Conservation (phyloP, 2,888 invertebrate species). For the Drosophila conformis region DNA sequence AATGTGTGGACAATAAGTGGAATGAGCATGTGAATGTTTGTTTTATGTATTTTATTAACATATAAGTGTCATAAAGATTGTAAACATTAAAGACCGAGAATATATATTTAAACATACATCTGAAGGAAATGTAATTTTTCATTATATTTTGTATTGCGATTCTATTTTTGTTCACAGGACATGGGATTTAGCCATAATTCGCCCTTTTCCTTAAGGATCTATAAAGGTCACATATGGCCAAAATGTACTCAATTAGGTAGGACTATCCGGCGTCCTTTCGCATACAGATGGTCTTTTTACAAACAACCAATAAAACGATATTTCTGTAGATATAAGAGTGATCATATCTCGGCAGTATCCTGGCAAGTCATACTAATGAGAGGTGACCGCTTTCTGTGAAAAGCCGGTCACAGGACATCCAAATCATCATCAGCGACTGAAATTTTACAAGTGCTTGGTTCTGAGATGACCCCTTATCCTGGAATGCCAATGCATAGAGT, state of each 20-base stretch:
- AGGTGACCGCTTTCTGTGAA: too few relatives aligned
- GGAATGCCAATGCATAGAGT: too few relatives aligned
- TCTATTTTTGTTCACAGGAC: neutral
- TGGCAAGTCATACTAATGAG: neutral
- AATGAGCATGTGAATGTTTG: slow-evolving; percentile 55
- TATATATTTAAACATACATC: slow-evolving; percentile 47
- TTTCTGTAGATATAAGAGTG: neutral
- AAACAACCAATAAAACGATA: neutral
- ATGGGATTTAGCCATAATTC: too few relatives aligned
- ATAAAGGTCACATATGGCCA: neutral
- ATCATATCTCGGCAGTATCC: neutral
- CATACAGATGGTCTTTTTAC: neutral
- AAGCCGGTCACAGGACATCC: neutral
- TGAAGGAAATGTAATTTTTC: slow-evolving; percentile 17
- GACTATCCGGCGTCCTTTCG: neutral
- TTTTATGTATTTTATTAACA: slow-evolving; percentile 52
- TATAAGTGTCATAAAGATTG: slow-evolving; percentile 57
- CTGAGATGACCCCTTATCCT: neutral
- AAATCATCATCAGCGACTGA: neutral
- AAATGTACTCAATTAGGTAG: neutral
- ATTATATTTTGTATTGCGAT: neutral
- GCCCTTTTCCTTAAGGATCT: neutral
- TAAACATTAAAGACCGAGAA: slow-evolving; percentile 70
- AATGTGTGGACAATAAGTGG: slow-evolving; percentile 69
- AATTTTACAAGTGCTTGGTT: neutral